Evolutionary conservation across 2,888 invertebrate genomes (phyloP).

Genomic region (Acronicta leporina): DNA sequence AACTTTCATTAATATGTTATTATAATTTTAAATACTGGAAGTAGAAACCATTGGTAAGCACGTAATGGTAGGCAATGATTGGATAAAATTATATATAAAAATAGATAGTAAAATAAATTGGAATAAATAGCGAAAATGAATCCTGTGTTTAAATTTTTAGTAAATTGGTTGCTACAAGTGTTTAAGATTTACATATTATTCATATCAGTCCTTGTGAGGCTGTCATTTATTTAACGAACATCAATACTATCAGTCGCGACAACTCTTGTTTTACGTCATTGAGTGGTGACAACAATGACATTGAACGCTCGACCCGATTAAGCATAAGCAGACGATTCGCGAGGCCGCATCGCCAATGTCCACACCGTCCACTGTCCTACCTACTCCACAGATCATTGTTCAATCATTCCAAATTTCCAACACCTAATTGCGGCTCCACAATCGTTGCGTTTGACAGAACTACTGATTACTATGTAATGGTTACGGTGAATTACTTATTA

Average conservation of each 20-base stretch:
- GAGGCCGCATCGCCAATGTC: constrained; percentile 68
- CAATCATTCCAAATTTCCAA: constrained; percentile 60
- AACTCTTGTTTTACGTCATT: constrained; percentile 53
- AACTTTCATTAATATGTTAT: background rate
- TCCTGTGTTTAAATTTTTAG: background rate
- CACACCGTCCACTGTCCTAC: constrained; percentile 56
- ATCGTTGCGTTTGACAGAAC: constrained; percentile 17
- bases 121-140: too few species aligned
- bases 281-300: constrained; percentile 70
- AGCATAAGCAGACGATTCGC: constrained; percentile 79
- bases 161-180: background rate
- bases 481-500: constrained; percentile 1
- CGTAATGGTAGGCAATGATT: background rate
- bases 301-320: constrained; percentile 84
- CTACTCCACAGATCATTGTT: constrained; percentile 61
- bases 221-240: constrained; percentile 3
- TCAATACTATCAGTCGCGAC: constrained; percentile 45
- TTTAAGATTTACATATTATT: background rate
- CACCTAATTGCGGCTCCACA: constrained; percentile 49
- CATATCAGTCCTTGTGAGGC: constrained; percentile 2
- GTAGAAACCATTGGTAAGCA: background rate
- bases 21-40: background rate
- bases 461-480: constrained; percentile 11
- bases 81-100: too few species aligned
- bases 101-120: too few species aligned